These are phyloP conservation scores for Lepidostoma basale DNA, from an alignment of 1,140 invertebrate genomes.

Conservation along the genomic window DNA sequence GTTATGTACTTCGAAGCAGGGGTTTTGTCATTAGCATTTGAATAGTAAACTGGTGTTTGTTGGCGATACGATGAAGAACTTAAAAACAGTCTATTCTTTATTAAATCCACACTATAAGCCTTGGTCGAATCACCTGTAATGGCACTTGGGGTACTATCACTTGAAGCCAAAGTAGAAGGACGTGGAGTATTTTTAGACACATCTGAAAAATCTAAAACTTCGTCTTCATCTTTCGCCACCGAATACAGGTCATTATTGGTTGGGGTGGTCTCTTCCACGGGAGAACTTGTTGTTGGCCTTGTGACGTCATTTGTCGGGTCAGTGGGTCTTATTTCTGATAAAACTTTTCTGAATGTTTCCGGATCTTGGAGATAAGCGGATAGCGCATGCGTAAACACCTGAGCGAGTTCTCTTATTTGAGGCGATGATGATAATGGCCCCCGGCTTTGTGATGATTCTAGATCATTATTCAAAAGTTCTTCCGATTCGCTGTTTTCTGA, in stretches of 20 bases:
- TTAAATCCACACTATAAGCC: slow-evolving; percentile 21
- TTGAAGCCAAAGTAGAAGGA: slow-evolving; percentile 37
- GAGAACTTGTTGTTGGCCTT: neutral
- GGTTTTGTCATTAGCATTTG: slow-evolving; percentile 48
- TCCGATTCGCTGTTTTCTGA: slow-evolving; percentile 44
- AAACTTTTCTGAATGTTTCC: slow-evolving; percentile 73
- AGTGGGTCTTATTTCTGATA: slow-evolving; percentile 77
- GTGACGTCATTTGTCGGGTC: slow-evolving; percentile 64
- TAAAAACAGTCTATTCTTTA: slow-evolving; percentile 30
- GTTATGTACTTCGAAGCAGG: slow-evolving; percentile 44
- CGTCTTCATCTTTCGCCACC: slow-evolving; percentile 69
- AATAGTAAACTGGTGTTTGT: slow-evolving; percentile 28
- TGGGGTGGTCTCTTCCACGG: slow-evolving; percentile 50
- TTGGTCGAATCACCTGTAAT: slow-evolving; percentile 4
- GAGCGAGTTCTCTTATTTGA: slow-evolving; percentile 76
- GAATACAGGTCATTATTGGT: slow-evolving; percentile 58
- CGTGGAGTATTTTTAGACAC: slow-evolving; percentile 50
- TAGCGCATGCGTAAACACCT: slow-evolving; percentile 81
- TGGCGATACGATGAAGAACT: slow-evolving; percentile 48
- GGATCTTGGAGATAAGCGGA: slow-evolving; percentile 83
- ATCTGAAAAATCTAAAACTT: slow-evolving; percentile 78
- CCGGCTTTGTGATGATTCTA: slow-evolving; percentile 67
- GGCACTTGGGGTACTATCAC: slow-evolving; percentile 17
- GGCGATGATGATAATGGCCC: slow-evolving; percentile 65
- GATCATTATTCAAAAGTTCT: slow-evolving; percentile 61